Evolutionary conservation across 1,140 invertebrate species (phyloP), one percentile per base, ranked within the genome.

Genomic region (Parapsyche elsis): DNA sequence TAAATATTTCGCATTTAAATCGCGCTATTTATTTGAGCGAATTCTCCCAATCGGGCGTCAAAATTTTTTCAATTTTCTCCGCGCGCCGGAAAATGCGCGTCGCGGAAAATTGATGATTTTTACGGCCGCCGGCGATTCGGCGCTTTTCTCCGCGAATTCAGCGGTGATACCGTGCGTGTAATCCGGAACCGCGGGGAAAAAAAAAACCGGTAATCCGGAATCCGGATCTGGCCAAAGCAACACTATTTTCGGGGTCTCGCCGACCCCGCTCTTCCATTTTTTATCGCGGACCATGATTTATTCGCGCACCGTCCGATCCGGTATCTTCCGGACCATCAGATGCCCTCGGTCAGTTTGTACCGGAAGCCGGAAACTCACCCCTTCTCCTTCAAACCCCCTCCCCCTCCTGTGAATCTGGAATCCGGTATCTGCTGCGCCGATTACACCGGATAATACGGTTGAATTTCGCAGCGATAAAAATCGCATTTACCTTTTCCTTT

Each of bases 71-170:
- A 9, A 19, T 61, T 19, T 61, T 61, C 21, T 9, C 57, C 57
- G 9, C 57, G 9, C 21, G 10, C 57, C 7, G 57, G n/a, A 61
- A 61, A 61, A 19, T 19, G 7, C 21, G n/a, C 57, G 57, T 19
- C 57, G 57, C 16, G 57, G 21, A 61, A 61, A 61, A 61, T 19
- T 61, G 57, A 61, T 61, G 57, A 61, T 21, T 61, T 61, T 61
- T 19, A 21, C 57, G 21, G 57, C 57, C 57, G 57, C 21, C 57
- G 57, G 57, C 57, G 16, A 9, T 19, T 61, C 57, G 12, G 16
- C 57, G 14, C 5, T 9, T 10, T 53, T 9, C 57, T 61, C 53
- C n/a, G 57, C 57, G 57, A 16, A 14, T 9, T 16, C 1, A 61
- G 7, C 30, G 30, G 30, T 38, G 30, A 38, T 38, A 16, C 21